Evolutionary conservation across 2,888 invertebrate genomes (phyloP).

Genomic region (Urechis unicinctus): DNA sequence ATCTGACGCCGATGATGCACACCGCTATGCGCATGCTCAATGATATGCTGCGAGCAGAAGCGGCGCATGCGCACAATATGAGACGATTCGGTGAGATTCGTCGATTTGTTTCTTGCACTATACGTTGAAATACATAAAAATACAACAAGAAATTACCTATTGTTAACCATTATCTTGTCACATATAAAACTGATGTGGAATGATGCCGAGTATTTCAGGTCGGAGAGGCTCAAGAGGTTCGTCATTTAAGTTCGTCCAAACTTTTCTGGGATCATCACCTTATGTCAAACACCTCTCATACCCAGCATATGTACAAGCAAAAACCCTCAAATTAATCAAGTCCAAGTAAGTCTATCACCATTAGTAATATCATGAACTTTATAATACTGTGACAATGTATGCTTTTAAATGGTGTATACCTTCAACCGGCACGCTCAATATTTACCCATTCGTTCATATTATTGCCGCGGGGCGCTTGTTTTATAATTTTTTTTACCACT

Average conservation of each 20-base stretch:
- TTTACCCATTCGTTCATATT: no score
- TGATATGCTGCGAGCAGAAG: neutral
- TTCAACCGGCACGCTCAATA: no score
- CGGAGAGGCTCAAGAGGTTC: neutral
- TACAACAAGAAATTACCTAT: no score
- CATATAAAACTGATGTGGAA: no score
- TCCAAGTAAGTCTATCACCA: conserved; percentile 3
- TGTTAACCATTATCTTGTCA: no score
- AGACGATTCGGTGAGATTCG: neutral
- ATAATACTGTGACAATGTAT: neutral
- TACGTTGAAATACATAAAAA: no score
- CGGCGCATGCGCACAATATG: neutral
- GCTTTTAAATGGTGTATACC: no score
- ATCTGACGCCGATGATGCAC: neutral
- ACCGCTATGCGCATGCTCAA: neutral
- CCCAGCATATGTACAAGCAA: conserved; percentile 11
- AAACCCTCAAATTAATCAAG: conserved; percentile 6
- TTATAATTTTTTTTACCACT: no score
- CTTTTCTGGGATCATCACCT: conserved; percentile 14
- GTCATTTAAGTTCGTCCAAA: conserved; percentile 12
- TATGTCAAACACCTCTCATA: conserved; percentile 12
- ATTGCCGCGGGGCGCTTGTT: no score
- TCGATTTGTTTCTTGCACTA: neutral
- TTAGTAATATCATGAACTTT: neutral
- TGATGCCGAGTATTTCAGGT: no score